A percentile compares a stretch with the other conserved stretches of the same genome.
phyloP scores from a whole-genome alignment of 1,140 invertebrate genomes.

The Trialeurodes vaporariorum region DNA sequence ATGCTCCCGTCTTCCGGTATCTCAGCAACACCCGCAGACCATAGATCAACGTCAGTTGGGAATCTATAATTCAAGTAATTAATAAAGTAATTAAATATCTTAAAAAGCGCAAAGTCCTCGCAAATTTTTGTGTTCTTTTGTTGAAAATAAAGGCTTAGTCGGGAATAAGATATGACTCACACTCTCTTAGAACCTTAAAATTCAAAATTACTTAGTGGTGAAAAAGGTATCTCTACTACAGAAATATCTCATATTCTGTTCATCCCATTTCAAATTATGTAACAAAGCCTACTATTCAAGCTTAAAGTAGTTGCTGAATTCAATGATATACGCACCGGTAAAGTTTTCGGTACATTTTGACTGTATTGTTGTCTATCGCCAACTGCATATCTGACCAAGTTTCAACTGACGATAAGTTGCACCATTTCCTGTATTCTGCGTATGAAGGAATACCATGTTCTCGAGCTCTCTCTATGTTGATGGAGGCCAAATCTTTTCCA shows the following conservation, averaged over 20 bases:
- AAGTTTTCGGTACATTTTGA: constrained; percentile 22
- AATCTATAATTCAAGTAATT: constrained; percentile 53
- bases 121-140: too few relatives aligned
- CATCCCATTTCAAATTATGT: too few relatives aligned
- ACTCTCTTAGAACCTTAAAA: too few relatives aligned
- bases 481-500: constrained; percentile 68
- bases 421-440: constrained; percentile 74
- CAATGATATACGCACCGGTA: constrained; percentile 24
- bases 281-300: too few relatives aligned
- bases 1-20: constrained; percentile 69
- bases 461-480: constrained; percentile 68
- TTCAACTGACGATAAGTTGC: constrained; percentile 44
- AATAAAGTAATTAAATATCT: too few relatives aligned
- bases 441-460: constrained; percentile 83
- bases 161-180: too few relatives aligned
- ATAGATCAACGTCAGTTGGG: constrained; percentile 77
- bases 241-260: too few relatives aligned
- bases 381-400: constrained; percentile 24
- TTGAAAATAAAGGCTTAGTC: too few relatives aligned
- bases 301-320: too few relatives aligned
- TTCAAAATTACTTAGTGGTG: too few relatives aligned
- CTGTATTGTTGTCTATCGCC: constrained; percentile 22
- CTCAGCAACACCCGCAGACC: constrained; percentile 87
- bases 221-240: too few relatives aligned
- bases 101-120: too few relatives aligned